A percentile compares a stretch with the other conserved stretches of the same genome.
These are phyloP conservation scores for Microctonus brassicae DNA, from an alignment of 2,888 invertebrate species.

Conservation along the genomic window DNA sequence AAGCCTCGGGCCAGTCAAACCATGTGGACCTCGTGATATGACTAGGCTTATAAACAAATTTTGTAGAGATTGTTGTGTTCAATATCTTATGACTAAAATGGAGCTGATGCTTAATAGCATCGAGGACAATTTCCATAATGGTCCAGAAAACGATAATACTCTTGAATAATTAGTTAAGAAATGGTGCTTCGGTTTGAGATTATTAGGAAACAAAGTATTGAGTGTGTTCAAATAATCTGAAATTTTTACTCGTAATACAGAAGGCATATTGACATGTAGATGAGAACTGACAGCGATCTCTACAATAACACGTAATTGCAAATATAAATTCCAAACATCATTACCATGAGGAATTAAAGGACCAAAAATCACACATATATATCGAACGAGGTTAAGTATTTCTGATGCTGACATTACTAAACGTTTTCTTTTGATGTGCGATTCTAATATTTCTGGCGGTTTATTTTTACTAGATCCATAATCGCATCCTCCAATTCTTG, in stretches of 20 bases:
- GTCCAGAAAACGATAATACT: slow-evolving; percentile 32
- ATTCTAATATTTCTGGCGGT: slow-evolving; percentile 37
- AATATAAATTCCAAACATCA: slow-evolving; percentile 24
- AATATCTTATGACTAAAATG: slow-evolving; percentile 12
- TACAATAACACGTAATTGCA: slow-evolving; percentile 25
- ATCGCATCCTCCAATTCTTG: slow-evolving; percentile 35
- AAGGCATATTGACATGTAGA: neutral
- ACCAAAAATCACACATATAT: neutral
- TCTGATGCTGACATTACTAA: slow-evolving; percentile 2
- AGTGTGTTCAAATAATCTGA: slow-evolving; percentile 29
- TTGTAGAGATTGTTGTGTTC: no score
- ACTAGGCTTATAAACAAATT: no score
- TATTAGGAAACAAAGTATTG: slow-evolving; percentile 8
- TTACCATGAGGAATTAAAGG: neutral
- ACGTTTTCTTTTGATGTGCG: slow-evolving; percentile 38
- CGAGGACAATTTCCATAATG: slow-evolving; percentile 29
- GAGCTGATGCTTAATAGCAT: slow-evolving; percentile 35
- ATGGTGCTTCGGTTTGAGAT: slow-evolving; percentile 43
- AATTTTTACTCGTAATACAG: neutral
- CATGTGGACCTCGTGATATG: no score
- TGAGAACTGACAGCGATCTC: neutral
- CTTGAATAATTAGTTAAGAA: slow-evolving; percentile 38
- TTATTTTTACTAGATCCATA: slow-evolving; percentile 34
- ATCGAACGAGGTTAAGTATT: neutral
- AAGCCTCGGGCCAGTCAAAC: no score